Percentiles rank a stretch among this genome's conserved stretches.
Conservation (phyloP, 2,797 vertebrate species). For the Onychomys torridus region DNA sequence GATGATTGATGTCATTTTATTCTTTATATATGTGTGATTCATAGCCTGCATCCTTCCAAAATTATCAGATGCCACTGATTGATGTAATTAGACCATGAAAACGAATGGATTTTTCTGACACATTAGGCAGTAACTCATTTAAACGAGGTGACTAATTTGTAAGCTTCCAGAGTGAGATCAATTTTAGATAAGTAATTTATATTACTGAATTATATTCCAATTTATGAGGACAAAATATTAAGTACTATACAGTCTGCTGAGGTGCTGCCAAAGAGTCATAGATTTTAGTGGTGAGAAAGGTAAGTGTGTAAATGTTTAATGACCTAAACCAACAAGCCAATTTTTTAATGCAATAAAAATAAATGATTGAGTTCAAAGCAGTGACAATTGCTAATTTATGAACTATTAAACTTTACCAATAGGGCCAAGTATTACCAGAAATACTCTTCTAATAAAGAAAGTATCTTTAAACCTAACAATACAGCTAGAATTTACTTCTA, state of each 20-base stretch:
- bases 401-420: conserved; percentile 63
- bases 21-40: conserved; percentile 67
- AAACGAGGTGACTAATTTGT: conserved; percentile 77
- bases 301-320: conserved; percentile 77
- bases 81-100: conserved; percentile 76
- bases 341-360: conserved; percentile 69
- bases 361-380: conserved; percentile 59
- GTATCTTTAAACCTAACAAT: conserved; percentile 33
- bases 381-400: conserved; percentile 73
- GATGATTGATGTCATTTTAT: conserved; percentile 61
- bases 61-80: conserved; percentile 74
- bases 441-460: conserved; percentile 52
- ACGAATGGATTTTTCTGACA: conserved; percentile 69
- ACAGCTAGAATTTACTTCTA: conserved; percentile 9
- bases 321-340: conserved; percentile 73
- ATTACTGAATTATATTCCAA: conserved; percentile 76
- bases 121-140: conserved; percentile 72
- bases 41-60: conserved; percentile 67
- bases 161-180: conserved; percentile 73
- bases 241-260: conserved; percentile 34
- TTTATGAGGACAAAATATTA: conserved; percentile 76
- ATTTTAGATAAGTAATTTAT: conserved; percentile 78
- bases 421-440: background rate
- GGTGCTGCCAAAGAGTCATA: conserved; percentile 64
- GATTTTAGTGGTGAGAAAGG: conserved; percentile 66